Percentiles rank a stretch among this genome's conserved stretches.
phyloP scores from a whole-genome alignment of 2,113 vertebrate species.

The Xiphias gladius region DNA sequence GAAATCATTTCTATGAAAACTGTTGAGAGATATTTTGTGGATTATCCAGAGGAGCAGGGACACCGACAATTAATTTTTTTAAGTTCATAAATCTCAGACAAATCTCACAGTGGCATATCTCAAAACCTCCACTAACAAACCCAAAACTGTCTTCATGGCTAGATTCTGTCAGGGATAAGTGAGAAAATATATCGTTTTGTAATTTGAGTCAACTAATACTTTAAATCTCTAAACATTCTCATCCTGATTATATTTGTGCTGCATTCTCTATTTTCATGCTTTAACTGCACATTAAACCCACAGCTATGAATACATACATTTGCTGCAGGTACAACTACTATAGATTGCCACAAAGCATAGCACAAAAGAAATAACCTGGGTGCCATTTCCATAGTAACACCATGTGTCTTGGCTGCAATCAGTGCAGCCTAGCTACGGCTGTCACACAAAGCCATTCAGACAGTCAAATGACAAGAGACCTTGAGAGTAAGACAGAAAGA shows the following conservation, averaged over 20 bases:
- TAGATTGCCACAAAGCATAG: slow-evolving; percentile 54
- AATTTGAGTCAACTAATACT: neutral
- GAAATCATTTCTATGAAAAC: too few relatives aligned
- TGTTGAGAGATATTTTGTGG: too few relatives aligned
- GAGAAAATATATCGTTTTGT: neutral
- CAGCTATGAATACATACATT: slow-evolving; percentile 45
- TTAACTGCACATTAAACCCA: slow-evolving; percentile 20
- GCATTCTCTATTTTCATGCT: neutral
- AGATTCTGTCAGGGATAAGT: neutral
- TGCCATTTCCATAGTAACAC: slow-evolving; percentile 85
- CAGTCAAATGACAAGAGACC: slow-evolving; percentile 77
- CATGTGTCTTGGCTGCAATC: slow-evolving; percentile 77
- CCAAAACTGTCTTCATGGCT: neutral
- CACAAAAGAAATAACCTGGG: slow-evolving; percentile 78
- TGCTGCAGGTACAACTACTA: slow-evolving; percentile 63
- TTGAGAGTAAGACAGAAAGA: slow-evolving; percentile 72
- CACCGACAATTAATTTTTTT: too few relatives aligned
- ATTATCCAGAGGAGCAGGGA: too few relatives aligned
- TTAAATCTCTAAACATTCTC: slow-evolving; percentile 20
- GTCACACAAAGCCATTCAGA: slow-evolving; percentile 79
- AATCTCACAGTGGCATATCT: neutral
- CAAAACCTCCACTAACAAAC: neutral
- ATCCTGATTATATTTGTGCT: neutral
- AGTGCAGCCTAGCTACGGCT: slow-evolving; percentile 60
- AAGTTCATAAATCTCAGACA: too few relatives aligned